These are phyloP conservation scores for Ormyrus thymus DNA, from an alignment of 2,888 invertebrate species.

Conservation along the genomic window DNA sequence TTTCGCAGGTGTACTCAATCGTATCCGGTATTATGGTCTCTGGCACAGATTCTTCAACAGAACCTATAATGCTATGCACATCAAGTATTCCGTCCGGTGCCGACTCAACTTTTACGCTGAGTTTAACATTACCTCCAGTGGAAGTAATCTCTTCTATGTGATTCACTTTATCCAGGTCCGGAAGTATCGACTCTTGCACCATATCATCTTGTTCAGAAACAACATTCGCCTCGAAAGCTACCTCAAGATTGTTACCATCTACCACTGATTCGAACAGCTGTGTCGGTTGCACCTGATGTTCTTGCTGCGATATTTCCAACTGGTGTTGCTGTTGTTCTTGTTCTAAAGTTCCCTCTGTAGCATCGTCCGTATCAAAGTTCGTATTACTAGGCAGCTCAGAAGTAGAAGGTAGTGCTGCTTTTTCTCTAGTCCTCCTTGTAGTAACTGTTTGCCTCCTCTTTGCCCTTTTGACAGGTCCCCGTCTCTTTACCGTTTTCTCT, in stretches of 20 bases:
- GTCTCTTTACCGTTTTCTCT: conserved; percentile 58
- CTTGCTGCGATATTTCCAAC: neutral
- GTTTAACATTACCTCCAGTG: conserved; percentile 63
- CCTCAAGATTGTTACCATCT: conserved; percentile 67
- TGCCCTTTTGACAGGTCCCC: conserved; percentile 49
- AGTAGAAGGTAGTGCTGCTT: conserved; percentile 6
- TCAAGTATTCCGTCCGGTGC: conserved; percentile 61
- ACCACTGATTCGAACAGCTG: conserved; percentile 61
- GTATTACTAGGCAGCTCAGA: conserved; percentile 56
- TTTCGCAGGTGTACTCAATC: conserved; percentile 85
- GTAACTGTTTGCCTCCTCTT: conserved; percentile 44
- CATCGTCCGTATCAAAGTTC: neutral
- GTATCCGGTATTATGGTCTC: conserved; percentile 77
- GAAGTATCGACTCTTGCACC: conserved; percentile 67
- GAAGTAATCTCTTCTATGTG: conserved; percentile 59
- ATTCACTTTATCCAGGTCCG: conserved; percentile 63
- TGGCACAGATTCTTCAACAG: conserved; percentile 75
- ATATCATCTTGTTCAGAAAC: conserved; percentile 59
- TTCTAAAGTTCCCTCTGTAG: neutral
- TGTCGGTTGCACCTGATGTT: conserved; percentile 48
- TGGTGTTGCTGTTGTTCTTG: neutral
- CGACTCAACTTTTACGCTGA: conserved; percentile 71
- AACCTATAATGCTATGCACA: conserved; percentile 68
- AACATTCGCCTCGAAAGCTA: conserved; percentile 69
- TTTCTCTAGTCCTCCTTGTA: conserved; percentile 36